phyloP scores from a whole-genome alignment of 2,888 invertebrate species.

The Branchellion lobata region DNA sequence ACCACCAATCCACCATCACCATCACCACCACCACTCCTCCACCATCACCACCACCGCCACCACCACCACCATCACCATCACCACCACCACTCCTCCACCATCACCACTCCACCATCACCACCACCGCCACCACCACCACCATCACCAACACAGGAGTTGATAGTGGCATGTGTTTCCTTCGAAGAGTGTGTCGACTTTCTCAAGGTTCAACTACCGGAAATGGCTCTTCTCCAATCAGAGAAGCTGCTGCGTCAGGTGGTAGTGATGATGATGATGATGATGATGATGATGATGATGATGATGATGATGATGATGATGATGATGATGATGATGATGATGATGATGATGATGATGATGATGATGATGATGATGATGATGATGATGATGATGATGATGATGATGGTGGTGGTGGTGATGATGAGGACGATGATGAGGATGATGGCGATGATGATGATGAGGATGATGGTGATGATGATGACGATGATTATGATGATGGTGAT shows the following conservation, averaged over 20 bases:
- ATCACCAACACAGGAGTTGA: neutral
- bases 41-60: too few species aligned
- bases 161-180: neutral
- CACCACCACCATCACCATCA: too few species aligned
- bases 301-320: neutral
- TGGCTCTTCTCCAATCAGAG: neutral
- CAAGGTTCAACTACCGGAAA: conserved; percentile 10
- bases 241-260: neutral
- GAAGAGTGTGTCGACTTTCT: conserved; percentile 15
- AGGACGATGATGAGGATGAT: neutral
- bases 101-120: too few species aligned
- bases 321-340: neutral
- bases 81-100: too few species aligned
- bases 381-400: neutral
- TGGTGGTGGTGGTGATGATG: neutral
- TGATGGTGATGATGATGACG: neutral
- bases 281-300: neutral
- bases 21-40: too few species aligned
- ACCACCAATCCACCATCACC: too few species aligned
- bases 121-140: too few species aligned
- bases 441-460: neutral
- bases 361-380: neutral
- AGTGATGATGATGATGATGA: neutral
- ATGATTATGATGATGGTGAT: neutral
- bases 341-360: neutral